A percentile compares a stretch with the other conserved stretches of the same genome.
Evolutionary conservation across 2,113 vertebrate species (phyloP).

Genomic region (Sula dactylatra): DNA sequence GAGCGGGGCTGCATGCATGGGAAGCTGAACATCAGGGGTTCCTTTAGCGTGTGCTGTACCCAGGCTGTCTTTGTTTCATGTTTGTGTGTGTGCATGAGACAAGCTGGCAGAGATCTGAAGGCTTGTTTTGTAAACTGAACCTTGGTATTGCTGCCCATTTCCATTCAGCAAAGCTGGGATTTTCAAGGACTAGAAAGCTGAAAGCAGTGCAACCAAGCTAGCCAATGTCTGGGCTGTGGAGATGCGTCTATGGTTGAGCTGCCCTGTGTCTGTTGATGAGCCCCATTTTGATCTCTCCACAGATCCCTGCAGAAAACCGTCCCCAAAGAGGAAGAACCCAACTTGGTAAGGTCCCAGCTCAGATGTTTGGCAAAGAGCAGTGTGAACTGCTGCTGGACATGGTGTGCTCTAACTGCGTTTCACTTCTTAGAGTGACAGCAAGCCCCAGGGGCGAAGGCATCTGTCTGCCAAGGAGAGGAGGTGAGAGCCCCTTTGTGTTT

Average conservation of each 20-base stretch:
- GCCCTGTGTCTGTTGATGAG: not conserved
- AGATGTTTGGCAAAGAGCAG: not conserved
- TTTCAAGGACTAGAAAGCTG: not conserved
- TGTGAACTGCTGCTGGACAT: not conserved
- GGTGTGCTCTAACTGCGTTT: not conserved
- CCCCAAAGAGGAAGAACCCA: conserved; percentile 72
- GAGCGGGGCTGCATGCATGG: not conserved
- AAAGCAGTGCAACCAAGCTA: accelerated
- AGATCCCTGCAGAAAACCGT: conserved; percentile 66
- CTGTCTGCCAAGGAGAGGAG: conserved; percentile 92
- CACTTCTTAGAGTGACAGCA: conserved; percentile 74
- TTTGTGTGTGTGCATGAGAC: not conserved
- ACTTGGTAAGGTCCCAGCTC: conserved; percentile 71
- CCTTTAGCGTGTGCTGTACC: accelerated
- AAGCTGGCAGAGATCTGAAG: not conserved
- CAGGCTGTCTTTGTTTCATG: not conserved
- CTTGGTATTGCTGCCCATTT: not conserved
- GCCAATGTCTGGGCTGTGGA: accelerated
- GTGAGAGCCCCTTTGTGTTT: conserved; percentile 66
- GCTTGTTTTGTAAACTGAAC: not conserved
- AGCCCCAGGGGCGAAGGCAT: conserved; percentile 82
- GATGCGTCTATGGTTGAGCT: not conserved
- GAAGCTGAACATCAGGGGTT: not conserved
- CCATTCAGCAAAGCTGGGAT: not conserved
- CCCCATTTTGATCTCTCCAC: not conserved